These are phyloP conservation scores for Poeciliopsis turrubarensis DNA, from an alignment of 2,113 vertebrate species.

Conservation along the genomic window DNA sequence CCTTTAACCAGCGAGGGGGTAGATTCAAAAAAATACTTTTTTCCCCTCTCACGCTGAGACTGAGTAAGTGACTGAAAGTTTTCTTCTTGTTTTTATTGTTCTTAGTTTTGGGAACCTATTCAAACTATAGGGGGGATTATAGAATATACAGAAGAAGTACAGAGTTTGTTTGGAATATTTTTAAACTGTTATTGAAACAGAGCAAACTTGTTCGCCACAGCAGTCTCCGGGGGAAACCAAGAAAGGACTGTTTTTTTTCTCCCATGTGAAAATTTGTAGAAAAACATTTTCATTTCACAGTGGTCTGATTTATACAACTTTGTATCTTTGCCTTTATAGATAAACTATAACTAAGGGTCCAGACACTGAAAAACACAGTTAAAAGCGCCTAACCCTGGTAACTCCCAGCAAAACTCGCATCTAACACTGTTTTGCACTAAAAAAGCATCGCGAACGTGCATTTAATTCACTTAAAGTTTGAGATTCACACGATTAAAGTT, in stretches of 20 bases:
- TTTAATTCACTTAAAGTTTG: not conserved
- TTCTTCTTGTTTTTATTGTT: not conserved
- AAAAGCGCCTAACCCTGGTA: not conserved
- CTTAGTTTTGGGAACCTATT: not conserved
- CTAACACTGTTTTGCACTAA: not conserved
- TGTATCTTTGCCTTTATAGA: not conserved
- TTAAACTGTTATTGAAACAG: no score
- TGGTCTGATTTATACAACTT: no score
- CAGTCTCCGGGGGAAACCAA: no score
- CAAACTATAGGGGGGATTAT: not conserved
- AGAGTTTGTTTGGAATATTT: not conserved
- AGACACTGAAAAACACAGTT: not conserved
- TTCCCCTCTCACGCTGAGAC: conserved; percentile 7
- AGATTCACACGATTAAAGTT: not conserved
- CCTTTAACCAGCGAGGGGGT: conserved; percentile 40
- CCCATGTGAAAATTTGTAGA: not conserved
- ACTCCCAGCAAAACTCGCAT: not conserved
- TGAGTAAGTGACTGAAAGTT: conserved; percentile 69
- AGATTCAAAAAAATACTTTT: not conserved
- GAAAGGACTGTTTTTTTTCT: no score
- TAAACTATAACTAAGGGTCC: not conserved
- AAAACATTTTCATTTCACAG: no score
- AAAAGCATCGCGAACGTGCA: not conserved
- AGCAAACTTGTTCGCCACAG: no score
- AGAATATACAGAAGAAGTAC: not conserved